A percentile compares a stretch with the other conserved stretches of the same genome.
Conservation (phyloP, 1,140 invertebrate genomes). For the Paraescarpia echinospica region DNA sequence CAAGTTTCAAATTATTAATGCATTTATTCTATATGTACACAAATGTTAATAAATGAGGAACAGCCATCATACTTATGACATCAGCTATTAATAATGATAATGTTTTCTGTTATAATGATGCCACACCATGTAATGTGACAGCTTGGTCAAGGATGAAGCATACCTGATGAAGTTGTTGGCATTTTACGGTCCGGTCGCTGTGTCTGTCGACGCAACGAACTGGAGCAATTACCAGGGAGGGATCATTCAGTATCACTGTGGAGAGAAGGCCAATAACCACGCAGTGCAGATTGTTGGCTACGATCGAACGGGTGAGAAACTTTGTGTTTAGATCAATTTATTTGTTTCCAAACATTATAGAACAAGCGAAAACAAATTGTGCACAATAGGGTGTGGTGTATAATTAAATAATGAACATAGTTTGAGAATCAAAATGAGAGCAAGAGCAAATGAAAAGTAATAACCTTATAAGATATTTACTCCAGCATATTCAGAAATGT, state of each 20-base stretch:
- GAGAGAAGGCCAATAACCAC: conserved; percentile 70
- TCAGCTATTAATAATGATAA: too few species aligned
- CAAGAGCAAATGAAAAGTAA: background rate
- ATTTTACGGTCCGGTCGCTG: conserved; percentile 78
- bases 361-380: background rate
- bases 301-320: conserved; percentile 65
- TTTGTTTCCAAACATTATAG: background rate
- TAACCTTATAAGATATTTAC: too few species aligned
- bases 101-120: too few species aligned
- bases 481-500: too few species aligned
- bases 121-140: background rate
- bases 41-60: too few species aligned
- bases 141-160: background rate
- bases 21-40: too few species aligned
- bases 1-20: too few species aligned
- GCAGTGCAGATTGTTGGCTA: conserved; percentile 84
- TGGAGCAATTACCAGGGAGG: conserved; percentile 89
- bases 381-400: background rate
- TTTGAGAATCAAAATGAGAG: background rate
- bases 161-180: conserved; percentile 27
- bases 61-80: too few species aligned
- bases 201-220: conserved; percentile 78
- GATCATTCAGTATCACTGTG: conserved; percentile 80
- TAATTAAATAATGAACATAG: background rate
- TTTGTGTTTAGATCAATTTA: background rate